Evolutionary conservation across 2,113 vertebrate genomes (phyloP).

Genomic region (Pygoscelis adeliae): DNA sequence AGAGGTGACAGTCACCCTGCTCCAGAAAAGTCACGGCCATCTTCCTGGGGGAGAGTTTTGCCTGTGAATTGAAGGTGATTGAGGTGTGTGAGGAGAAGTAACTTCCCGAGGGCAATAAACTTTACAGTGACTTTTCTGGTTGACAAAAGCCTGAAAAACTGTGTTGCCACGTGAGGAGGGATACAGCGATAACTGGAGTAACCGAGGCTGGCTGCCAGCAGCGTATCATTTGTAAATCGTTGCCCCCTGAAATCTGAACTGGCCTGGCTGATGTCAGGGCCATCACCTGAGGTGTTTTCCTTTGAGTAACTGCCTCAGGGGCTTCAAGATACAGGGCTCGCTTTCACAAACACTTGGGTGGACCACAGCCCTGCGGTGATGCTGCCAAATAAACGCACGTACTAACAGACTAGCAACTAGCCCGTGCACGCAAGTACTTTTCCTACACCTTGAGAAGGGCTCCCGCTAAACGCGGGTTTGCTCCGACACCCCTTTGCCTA

Average conservation of each 20-base stretch:
- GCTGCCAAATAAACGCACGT: fast-evolving
- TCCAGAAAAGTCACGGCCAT: background rate
- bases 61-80: background rate
- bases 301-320: background rate
- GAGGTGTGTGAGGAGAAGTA: background rate
- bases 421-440: background rate
- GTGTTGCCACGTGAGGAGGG: background rate
- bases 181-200: background rate
- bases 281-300: background rate
- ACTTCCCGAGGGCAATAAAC: background rate
- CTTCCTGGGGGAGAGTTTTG: background rate
- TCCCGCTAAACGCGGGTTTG: background rate
- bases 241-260: background rate
- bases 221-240: background rate
- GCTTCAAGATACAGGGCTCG: background rate
- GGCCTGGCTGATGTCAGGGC: background rate
- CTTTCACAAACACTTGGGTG: background rate
- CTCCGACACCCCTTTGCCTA: background rate
- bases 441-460: background rate
- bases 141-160: background rate
- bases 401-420: background rate
- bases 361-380: background rate
- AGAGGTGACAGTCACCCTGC: too few relatives aligned
- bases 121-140: background rate
- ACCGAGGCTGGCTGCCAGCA: background rate